A percentile compares a stretch with the other conserved stretches of the same genome.
Conservation (phyloP, 1,140 invertebrate species). For the Melitaea cinxia region DNA sequence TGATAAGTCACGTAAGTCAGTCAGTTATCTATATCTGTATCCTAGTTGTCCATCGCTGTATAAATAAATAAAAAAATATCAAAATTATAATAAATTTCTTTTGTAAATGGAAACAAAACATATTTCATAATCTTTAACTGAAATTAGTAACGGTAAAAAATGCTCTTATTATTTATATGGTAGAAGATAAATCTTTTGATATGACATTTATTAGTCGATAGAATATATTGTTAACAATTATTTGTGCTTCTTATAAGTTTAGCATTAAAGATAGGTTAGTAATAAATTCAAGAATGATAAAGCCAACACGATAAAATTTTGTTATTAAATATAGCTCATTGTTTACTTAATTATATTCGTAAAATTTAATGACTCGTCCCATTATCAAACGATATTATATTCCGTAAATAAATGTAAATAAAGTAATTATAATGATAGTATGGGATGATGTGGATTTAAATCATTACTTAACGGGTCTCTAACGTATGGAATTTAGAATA, state of each 20-base stretch:
- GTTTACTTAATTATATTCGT: background rate
- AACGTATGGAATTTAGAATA: no score
- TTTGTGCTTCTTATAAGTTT: conserved; percentile 16
- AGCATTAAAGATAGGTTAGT: conserved; percentile 13
- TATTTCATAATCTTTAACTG: no score
- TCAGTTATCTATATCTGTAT: no score
- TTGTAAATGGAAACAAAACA: no score
- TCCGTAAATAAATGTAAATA: background rate
- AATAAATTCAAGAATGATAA: conserved; percentile 21
- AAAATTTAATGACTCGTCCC: background rate
- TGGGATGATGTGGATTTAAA: background rate
- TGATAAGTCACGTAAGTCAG: no score
- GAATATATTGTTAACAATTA: background rate
- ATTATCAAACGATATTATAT: background rate
- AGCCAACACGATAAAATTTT: conserved; percentile 15
- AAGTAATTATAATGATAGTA: background rate
- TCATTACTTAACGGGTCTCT: background rate
- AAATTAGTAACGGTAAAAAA: no score
- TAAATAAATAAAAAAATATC: no score
- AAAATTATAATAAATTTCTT: no score
- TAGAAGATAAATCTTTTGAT: no score
- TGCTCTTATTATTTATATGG: no score
- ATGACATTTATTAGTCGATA: background rate
- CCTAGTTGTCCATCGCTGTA: no score
- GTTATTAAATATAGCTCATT: conserved; percentile 19